Base-by-base conservation (phyloP, 2,113 vertebrate species). In the Panthera leo region DNA sequence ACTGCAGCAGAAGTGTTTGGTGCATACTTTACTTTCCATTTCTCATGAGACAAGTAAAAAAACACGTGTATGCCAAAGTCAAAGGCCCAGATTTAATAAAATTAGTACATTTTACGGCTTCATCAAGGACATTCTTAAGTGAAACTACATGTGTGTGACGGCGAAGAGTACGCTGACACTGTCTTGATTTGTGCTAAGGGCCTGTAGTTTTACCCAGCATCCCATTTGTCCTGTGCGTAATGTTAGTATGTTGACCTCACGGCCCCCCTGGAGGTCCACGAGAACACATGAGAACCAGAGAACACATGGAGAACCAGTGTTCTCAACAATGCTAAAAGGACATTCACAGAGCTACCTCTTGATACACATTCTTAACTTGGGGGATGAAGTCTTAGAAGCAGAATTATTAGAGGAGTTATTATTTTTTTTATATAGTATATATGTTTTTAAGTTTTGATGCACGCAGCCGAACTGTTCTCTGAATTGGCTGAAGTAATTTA, bases 41-140 rank as follows among this genome's bases (percentile, higher is more conserved):
- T 65, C 21, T 55, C 67, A 84, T 31, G 65, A 13, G 61, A 51
- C 84, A 92, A 42, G 76, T 36, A 14, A 48, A 51, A 27, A 55
- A 82, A 27, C 18, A 63, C 13, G 67, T 76, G 15, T 55, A 85
- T 42, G 83, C 84, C 83, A 95, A 90, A 42, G 51, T 88, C 84
- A 91, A 94, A 90, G 48, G 51, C 85, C 65, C 90, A 67, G 51
- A 80, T 79, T 82, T 80, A 95, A 95, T 87, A 39, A 92, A 90
- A 94, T 48, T 25, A 94, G 58, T 42, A 79, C n/a, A 45, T 85
- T 90, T 84, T 73, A 92, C 15, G 82, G 53, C 34, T 85, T 71
- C 70, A 55, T 76, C 39, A 34, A 76, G 55, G 51, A 55, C 48
- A 45, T 65, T 85, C 53, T 87, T 97, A 65, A 85, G 25, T 68